Evolutionary conservation across 2,888 invertebrate genomes (phyloP).

Genomic region (Drosophila seclusa): DNA sequence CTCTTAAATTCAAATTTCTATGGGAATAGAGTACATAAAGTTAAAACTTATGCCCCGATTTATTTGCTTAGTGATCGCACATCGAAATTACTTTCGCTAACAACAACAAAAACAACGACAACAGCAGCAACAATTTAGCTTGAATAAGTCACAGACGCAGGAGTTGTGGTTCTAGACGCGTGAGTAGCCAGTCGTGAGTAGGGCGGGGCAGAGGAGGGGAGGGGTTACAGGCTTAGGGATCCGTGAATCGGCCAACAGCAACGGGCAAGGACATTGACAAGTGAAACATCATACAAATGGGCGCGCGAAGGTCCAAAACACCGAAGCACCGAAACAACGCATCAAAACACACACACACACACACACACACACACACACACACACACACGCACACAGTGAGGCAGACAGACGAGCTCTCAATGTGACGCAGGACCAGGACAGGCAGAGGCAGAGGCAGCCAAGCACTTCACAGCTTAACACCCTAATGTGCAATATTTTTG

Average conservation of each 20-base stretch:
- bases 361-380: constrained; percentile 3
- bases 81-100: not conserved
- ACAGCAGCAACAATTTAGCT: not conserved
- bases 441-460: constrained; percentile 52
- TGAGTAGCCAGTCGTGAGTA: not conserved
- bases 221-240: not conserved
- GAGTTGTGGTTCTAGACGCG: constrained; percentile 10
- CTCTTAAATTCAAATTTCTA: not conserved
- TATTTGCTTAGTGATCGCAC: constrained; percentile 6
- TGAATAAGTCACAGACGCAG: not conserved
- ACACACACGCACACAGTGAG: constrained; percentile 1
- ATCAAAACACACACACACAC: constrained; percentile 19
- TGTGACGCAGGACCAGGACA: constrained; percentile 35
- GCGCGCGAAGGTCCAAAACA: constrained; percentile 35
- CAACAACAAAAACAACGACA: not conserved
- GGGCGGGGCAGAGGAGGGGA: not conserved
- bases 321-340: constrained; percentile 22
- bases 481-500: constrained; percentile 82
- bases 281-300: constrained; percentile 64
- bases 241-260: constrained; percentile 29
- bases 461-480: constrained; percentile 84
- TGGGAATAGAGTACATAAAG: not conserved
- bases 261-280: constrained; percentile 52
- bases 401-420: constrained; percentile 35
- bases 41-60: not conserved